phyloP scores from a whole-genome alignment of 1,140 invertebrate genomes.

The Radopholus similis region DNA sequence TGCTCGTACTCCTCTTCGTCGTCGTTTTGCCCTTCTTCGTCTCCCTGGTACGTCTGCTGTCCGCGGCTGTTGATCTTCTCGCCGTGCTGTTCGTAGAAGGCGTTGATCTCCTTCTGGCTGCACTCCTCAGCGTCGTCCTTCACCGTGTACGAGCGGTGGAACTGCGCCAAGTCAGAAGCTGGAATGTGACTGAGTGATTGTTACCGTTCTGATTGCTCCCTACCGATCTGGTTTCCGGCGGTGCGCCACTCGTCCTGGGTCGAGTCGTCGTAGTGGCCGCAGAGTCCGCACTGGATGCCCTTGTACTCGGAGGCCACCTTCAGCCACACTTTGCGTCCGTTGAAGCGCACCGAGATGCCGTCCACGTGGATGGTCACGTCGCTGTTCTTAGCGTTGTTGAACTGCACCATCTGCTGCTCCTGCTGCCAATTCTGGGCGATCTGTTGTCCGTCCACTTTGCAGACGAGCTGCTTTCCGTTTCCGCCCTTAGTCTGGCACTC shows the following conservation, averaged over 20 bases:
- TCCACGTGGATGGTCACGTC: constrained; percentile 16
- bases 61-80: not conserved
- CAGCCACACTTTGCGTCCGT: constrained; percentile 30
- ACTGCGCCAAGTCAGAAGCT: constrained; percentile 18
- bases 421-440: constrained; percentile 8
- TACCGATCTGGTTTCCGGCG: constrained; percentile 20
- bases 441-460: constrained; percentile 23
- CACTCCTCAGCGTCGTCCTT: constrained; percentile 21
- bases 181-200: constrained; percentile 13
- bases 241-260: constrained; percentile 28
- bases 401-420: constrained; percentile 14
- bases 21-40: not conserved
- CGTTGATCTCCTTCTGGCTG: constrained; percentile 19
- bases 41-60: not conserved
- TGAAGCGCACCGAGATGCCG: constrained; percentile 32
- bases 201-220: not conserved
- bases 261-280: constrained; percentile 38
- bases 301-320: constrained; percentile 33
- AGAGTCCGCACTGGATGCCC: constrained; percentile 40
- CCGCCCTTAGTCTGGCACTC: constrained; percentile 18
- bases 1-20: constrained; percentile 1
- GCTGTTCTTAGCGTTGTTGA: constrained; percentile 16
- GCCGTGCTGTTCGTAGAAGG: constrained; percentile 17
- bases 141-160: constrained; percentile 37
- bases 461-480: constrained; percentile 3